Base-by-base conservation (phyloP, 23 tunicate species). In the Halocynthia aurantium region DNA sequence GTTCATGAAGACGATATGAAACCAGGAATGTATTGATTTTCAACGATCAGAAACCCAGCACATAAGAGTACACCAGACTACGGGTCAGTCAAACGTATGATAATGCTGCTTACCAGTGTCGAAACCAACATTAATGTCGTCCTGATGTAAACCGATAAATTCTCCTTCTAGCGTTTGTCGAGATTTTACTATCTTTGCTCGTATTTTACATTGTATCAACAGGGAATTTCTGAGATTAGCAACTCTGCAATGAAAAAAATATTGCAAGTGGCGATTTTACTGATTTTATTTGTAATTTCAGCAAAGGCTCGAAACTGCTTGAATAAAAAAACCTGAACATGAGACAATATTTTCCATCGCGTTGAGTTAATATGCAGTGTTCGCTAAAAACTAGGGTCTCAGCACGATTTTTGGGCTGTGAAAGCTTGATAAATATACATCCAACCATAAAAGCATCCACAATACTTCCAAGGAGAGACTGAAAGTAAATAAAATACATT, bases 371-470 rank as follows among this genome's bases (percentile, higher is more conserved):
- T 51, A 84, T 87, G 61, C 93, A 92, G n/a, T 79, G 75, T 56
- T 96, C 88, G 62, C 97, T 90, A 81, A 96, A 96, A 22, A 96
- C 88, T 53, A 96, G 80, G 7, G 99, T 96, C 56, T 90, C 93
- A 0, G 93, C 91, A 56, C 96, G 76, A 81, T 89, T 96, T 69
- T 96, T 96, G 44, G 99, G 99, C 65, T 96, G 95, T 6, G 99
- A 87, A 51, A 96, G 85, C 65, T 96, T 96, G 71, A 96, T 86
- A 72, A 82, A 96, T 58, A 96, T 86, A 70, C 96, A 89, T 7
- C 99, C 99, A 57, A 96, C 91, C 92, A 96, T 85, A 60, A 96
- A 86, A 6, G 99, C 93, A 72, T 96, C 99, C 80, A 96, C 91
- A 17, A 96, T 86, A 63, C 91, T 96, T 22, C 93, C 99, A 8